phyloP scores from a whole-genome alignment of 2,888 invertebrate species.

The Mayetiola destructor region DNA sequence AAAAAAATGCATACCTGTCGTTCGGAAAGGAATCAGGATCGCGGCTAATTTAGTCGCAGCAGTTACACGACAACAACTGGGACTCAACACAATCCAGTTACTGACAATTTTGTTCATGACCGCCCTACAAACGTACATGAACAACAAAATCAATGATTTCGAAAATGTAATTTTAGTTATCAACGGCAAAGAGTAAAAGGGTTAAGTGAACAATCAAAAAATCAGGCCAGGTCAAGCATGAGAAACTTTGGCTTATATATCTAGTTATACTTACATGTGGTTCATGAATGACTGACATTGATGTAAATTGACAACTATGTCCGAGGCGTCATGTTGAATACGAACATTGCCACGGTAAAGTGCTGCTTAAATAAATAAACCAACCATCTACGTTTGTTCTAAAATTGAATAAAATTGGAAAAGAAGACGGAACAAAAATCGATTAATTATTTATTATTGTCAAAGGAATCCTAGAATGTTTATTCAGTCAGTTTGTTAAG shows the following conservation, averaged over 20 bases:
- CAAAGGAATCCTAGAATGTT: no score
- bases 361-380: no score
- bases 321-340: constrained; percentile 34
- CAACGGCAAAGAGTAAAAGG: no score
- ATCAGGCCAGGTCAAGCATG: no score
- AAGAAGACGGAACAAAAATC: no score
- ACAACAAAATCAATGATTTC: not conserved
- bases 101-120: constrained; percentile 58
- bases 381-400: no score
- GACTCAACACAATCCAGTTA: constrained; percentile 53
- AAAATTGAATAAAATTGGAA: no score
- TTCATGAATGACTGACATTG: constrained; percentile 38
- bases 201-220: no score
- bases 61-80: constrained; percentile 23
- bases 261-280: constrained; percentile 37
- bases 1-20: constrained; percentile 33
- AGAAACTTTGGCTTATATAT: no score
- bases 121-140: constrained; percentile 37
- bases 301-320: constrained; percentile 36
- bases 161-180: not conserved
- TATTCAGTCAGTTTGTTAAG: no score
- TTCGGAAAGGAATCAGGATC: constrained; percentile 41
- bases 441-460: no score
- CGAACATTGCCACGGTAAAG: no score
- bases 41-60: constrained; percentile 37